Conservation (phyloP, 2,797 vertebrate species). For the Nyctibius grandis region DNA sequence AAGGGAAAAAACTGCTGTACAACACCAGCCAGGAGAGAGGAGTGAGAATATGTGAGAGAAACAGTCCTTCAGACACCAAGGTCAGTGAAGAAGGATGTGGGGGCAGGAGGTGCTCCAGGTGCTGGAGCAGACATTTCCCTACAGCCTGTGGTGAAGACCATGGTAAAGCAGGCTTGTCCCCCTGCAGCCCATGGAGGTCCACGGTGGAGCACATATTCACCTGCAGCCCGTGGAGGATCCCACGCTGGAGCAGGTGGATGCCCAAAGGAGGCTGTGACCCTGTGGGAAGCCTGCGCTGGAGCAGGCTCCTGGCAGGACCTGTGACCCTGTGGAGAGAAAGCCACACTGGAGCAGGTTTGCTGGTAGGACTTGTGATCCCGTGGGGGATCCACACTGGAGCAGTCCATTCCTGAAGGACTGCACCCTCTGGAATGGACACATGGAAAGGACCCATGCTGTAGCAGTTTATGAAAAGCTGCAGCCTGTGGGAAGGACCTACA, state of each 20-base stretch:
- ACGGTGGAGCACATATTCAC: neutral
- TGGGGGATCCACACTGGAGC: accelerated
- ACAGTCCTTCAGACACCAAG: neutral
- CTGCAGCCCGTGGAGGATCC: neutral
- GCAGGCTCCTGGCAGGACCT: neutral
- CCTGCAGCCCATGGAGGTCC: neutral
- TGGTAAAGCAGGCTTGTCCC: neutral
- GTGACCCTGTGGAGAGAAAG: accelerated
- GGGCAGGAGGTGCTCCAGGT: accelerated
- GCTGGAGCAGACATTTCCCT: accelerated
- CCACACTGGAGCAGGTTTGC: accelerated
- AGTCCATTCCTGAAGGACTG: neutral
- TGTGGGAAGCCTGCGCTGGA: accelerated
- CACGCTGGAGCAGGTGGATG: accelerated
- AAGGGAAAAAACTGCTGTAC: neutral
- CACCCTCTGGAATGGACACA: neutral
- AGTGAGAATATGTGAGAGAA: neutral
- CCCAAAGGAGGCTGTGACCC: neutral
- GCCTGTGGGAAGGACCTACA: too few relatives aligned
- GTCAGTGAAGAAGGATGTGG: neutral
- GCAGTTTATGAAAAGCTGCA: too few relatives aligned
- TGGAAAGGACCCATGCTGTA: accelerated
- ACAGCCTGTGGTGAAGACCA: neutral
- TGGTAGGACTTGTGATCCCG: accelerated
- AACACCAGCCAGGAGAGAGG: neutral